These are phyloP conservation scores for Tetraneura akinire DNA, from an alignment of 1,140 invertebrate genomes.

Conservation along the genomic window DNA sequence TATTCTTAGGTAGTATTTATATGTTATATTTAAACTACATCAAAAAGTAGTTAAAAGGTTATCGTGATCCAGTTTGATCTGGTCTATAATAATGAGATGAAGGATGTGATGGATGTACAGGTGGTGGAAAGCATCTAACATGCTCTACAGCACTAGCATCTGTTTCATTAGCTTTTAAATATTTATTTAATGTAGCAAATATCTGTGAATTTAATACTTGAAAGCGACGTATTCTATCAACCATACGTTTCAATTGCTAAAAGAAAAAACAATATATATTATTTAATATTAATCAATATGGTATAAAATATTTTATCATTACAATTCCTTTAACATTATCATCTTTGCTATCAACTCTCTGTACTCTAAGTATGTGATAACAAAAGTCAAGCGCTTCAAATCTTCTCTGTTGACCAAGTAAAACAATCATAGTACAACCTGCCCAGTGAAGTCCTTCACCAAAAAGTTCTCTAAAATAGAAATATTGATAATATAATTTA, in stretches of 20 bases:
- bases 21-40: neutral
- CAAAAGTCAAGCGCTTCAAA: conserved; percentile 99
- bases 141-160: conserved; percentile 91
- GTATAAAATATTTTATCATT: conserved; percentile 62
- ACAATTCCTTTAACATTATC: conserved; percentile 95
- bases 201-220: conserved; percentile 99
- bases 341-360: conserved; percentile 95
- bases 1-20: neutral
- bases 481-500: neutral
- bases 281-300: neutral
- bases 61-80: conserved; percentile 50
- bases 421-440: conserved; percentile 96
- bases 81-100: conserved; percentile 59
- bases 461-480: conserved; percentile 82
- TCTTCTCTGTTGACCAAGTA: conserved; percentile 91
- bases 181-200: conserved; percentile 95
- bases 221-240: conserved; percentile 94
- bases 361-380: conserved; percentile 95
- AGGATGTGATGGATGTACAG: conserved; percentile 75
- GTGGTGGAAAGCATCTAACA: conserved; percentile 94
- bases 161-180: conserved; percentile 79
- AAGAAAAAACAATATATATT: conserved; percentile 56
- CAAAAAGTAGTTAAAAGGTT: neutral
- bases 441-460: conserved; percentile 99
- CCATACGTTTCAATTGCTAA: conserved; percentile 93